Evolutionary conservation across 2,888 invertebrate species (phyloP).

Genomic region (Coelinius sp.): DNA sequence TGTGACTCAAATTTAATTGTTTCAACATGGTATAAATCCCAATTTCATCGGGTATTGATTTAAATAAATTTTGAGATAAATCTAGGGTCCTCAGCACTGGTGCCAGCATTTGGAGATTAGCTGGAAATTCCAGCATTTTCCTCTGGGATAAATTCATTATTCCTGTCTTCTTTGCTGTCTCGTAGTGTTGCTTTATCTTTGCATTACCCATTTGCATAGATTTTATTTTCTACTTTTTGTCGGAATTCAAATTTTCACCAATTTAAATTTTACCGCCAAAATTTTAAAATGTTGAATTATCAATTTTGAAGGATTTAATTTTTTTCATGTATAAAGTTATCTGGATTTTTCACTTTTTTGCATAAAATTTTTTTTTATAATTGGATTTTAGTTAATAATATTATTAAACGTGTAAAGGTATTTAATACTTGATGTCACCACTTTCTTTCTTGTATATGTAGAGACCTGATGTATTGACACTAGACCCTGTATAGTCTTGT

Average conservation of each 20-base stretch:
- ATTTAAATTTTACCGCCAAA: background rate
- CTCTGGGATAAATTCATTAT: conserved; percentile 89
- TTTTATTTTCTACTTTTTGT: background rate
- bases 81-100: conserved; percentile 88
- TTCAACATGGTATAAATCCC: conserved; percentile 81
- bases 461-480: background rate
- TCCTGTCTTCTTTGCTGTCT: conserved; percentile 96
- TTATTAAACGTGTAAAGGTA: background rate
- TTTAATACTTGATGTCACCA: background rate
- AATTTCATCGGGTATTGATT: conserved; percentile 83
- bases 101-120: conserved; percentile 77
- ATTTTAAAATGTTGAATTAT: no score
- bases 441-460: background rate
- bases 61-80: conserved; percentile 91
- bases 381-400: background rate
- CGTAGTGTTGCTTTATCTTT: conserved; percentile 87
- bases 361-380: background rate
- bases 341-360: no score
- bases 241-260: background rate
- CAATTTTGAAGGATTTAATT: no score
- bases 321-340: no score
- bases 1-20: conserved; percentile 85
- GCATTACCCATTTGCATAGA: conserved; percentile 89
- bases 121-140: conserved; percentile 85
- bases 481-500: background rate